Percentiles rank a stretch among this genome's conserved stretches.
phyloP scores from a whole-genome alignment of 2,888 invertebrate species.

The Agrochola lychnidis region DNA sequence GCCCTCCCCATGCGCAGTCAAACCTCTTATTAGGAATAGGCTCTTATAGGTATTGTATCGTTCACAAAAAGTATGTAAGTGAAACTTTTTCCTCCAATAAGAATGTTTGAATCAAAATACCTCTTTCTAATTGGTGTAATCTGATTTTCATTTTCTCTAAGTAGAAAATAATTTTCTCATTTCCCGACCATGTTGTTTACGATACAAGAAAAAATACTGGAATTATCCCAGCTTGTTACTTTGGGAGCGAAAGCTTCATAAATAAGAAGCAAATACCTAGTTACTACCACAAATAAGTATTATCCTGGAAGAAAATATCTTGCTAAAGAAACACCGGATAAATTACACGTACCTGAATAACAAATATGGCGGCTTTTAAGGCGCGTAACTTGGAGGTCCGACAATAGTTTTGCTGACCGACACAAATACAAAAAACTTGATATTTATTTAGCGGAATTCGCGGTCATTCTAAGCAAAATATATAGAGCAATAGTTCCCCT shows the following conservation, averaged over 20 bases:
- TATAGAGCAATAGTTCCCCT: conserved; percentile 74
- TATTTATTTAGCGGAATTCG: conserved; percentile 78
- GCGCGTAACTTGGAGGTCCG: conserved; percentile 37
- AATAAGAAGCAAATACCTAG: conserved; percentile 58
- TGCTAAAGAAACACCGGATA: conserved; percentile 48
- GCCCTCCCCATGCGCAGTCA: conserved; percentile 63
- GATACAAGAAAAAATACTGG: conserved; percentile 52
- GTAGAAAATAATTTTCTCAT: conserved; percentile 43
- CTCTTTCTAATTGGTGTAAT: conserved; percentile 48
- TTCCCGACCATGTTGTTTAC: conserved; percentile 44
- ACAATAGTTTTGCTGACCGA: conserved; percentile 68
- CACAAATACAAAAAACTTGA: conserved; percentile 64
- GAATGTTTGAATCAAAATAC: conserved; percentile 33
- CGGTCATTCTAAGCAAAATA: conserved; percentile 78
- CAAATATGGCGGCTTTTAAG: conserved; percentile 56
- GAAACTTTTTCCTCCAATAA: conserved; percentile 37
- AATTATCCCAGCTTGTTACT: conserved; percentile 53
- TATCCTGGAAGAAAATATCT: conserved; percentile 51
- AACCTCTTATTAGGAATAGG: conserved; percentile 75
- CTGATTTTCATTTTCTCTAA: conserved; percentile 45
- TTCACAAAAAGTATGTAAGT: conserved; percentile 40
- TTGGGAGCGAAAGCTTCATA: conserved; percentile 50
- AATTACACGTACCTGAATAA: conserved; percentile 60
- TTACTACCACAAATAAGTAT: conserved; percentile 56
- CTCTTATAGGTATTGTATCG: conserved; percentile 67